Percentiles rank a stretch among this genome's conserved stretches.
Conservation (phyloP, 2,113 vertebrate genomes). For the Hyperoodon ampullatus region DNA sequence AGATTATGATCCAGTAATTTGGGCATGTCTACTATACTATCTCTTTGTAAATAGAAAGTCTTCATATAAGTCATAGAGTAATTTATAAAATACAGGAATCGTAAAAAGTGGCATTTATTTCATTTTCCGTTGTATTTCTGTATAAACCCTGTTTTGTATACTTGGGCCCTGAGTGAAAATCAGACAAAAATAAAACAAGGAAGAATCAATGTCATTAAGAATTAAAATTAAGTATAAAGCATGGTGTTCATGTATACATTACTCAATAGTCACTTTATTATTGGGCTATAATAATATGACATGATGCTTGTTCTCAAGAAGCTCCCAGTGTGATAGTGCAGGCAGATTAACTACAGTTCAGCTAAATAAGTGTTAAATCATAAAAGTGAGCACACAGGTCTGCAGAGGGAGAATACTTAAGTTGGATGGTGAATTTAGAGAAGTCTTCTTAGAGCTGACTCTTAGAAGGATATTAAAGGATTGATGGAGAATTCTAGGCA, state of each 20-base stretch:
- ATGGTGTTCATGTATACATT: background rate
- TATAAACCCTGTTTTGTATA: slow-evolving; percentile 24
- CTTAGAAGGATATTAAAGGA: background rate
- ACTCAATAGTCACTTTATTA: background rate
- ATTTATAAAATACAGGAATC: background rate
- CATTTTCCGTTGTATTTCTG: slow-evolving; percentile 18
- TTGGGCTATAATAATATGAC: background rate
- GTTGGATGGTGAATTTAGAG: background rate
- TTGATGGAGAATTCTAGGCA: background rate
- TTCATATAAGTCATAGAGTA: slow-evolving; percentile 27
- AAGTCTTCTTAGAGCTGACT: background rate
- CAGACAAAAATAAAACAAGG: slow-evolving; percentile 16
- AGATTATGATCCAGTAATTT: background rate
- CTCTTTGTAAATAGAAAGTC: background rate
- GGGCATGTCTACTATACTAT: background rate
- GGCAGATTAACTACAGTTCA: background rate
- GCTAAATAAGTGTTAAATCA: background rate
- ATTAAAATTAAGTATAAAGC: slow-evolving; percentile 18
- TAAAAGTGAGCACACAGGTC: background rate
- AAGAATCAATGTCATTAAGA: background rate
- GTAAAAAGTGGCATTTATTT: slow-evolving; percentile 26
- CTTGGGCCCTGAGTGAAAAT: background rate
- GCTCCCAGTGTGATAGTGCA: background rate
- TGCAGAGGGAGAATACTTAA: background rate
- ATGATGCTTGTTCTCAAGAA: background rate